A percentile compares a stretch with the other conserved stretches of the same genome.
phyloP scores from a whole-genome alignment of 2,797 vertebrate genomes.

The Xenopus petersii region DNA sequence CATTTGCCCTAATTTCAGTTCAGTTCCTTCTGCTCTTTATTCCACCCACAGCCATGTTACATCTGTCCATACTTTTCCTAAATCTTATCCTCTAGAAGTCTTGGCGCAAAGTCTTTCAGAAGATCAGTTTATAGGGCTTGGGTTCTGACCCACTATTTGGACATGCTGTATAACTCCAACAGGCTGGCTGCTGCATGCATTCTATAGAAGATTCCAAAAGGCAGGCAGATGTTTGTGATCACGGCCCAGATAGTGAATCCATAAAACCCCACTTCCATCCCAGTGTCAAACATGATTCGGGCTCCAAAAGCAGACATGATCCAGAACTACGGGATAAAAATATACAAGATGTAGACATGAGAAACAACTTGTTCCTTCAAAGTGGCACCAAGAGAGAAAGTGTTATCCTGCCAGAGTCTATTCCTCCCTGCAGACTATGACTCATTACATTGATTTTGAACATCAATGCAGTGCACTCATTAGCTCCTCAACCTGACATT shows the following conservation, averaged over 20 bases:
- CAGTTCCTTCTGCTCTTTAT: too few relatives aligned
- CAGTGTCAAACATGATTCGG: constrained; percentile 75
- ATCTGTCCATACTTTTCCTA: too few relatives aligned
- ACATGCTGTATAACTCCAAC: constrained; percentile 69
- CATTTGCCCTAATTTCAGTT: too few relatives aligned
- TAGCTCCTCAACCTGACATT: background rate
- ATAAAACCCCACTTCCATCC: constrained; percentile 66
- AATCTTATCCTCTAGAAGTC: too few relatives aligned
- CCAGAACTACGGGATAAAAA: constrained; percentile 68
- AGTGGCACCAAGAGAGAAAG: too few relatives aligned
- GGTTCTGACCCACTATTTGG: constrained; percentile 40
- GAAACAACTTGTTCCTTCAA: background rate
- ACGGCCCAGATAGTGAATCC: constrained; percentile 67
- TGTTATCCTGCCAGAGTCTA: background rate
- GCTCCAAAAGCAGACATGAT: constrained; percentile 80
- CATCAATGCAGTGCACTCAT: background rate
- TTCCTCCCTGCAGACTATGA: background rate
- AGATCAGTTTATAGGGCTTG: too few relatives aligned
- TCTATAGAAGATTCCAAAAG: constrained; percentile 78
- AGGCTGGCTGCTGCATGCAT: constrained; percentile 79
- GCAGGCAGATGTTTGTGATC: constrained; percentile 73
- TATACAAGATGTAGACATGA: background rate
- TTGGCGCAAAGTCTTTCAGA: too few relatives aligned
- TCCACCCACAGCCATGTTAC: too few relatives aligned
- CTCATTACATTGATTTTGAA: background rate